phyloP scores from a whole-genome alignment of 1,140 invertebrate genomes.

The Campoletis sonorensis region DNA sequence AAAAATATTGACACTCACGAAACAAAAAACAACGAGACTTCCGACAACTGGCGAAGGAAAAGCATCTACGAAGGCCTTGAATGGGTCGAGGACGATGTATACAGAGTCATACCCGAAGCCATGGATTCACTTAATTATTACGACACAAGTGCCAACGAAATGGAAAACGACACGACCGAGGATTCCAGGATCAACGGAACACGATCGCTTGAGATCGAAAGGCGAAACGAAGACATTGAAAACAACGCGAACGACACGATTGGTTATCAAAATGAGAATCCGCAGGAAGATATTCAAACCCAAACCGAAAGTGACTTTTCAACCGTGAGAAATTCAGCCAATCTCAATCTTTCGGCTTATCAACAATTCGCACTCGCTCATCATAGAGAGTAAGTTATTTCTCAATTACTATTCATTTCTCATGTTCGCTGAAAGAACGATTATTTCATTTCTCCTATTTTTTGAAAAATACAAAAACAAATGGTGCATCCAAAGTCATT shows the following conservation, averaged over 20 bases:
- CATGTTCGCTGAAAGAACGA: no score
- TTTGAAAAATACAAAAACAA: no score
- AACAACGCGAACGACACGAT: slow-evolving; percentile 34
- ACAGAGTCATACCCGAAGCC: slow-evolving; percentile 69
- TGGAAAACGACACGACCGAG: slow-evolving; percentile 59
- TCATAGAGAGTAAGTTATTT: slow-evolving; percentile 68
- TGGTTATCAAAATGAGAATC: slow-evolving; percentile 60
- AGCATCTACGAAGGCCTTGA: slow-evolving; percentile 70
- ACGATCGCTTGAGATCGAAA: background rate
- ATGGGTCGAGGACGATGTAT: slow-evolving; percentile 73
- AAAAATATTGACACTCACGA: background rate
- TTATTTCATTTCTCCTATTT: no score
- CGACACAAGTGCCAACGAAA: slow-evolving; percentile 53
- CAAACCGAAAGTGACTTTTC: background rate
- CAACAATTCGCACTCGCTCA: slow-evolving; percentile 63
- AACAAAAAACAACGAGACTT: background rate
- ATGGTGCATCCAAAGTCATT: no score
- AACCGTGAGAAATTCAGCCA: slow-evolving; percentile 42
- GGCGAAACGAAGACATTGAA: slow-evolving; percentile 1
- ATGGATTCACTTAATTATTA: slow-evolving; percentile 59
- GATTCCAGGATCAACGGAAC: slow-evolving; percentile 16
- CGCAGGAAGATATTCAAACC: slow-evolving; percentile 36
- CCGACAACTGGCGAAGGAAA: slow-evolving; percentile 51
- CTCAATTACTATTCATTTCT: no score
- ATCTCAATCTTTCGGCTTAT: slow-evolving; percentile 64